These are phyloP conservation scores for Mamestra brassicae DNA, from an alignment of 2,888 invertebrate genomes.

Conservation along the genomic window DNA sequence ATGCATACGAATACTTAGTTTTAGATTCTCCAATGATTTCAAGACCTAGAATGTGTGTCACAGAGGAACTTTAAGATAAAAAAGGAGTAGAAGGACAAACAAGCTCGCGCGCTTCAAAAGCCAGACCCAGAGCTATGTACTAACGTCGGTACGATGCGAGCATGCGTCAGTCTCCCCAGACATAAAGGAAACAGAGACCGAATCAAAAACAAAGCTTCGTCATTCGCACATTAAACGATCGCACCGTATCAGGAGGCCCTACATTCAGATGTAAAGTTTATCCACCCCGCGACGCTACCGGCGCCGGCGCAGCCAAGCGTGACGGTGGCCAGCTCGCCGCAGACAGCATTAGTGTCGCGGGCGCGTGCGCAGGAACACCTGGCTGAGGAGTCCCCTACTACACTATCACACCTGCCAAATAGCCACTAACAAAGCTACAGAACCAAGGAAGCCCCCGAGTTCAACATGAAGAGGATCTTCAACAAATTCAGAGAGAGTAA, in stretches of 20 bases:
- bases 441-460: neutral
- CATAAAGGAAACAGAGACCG: constrained; percentile 47
- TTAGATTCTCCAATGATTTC: too few relatives aligned
- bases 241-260: constrained; percentile 65
- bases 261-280: constrained; percentile 77
- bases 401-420: constrained; percentile 18
- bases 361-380: constrained; percentile 81
- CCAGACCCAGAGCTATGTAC: neutral
- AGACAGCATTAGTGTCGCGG: constrained; percentile 77
- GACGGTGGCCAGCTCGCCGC: constrained; percentile 71
- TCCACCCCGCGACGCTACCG: constrained; percentile 82
- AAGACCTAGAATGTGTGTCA: too few relatives aligned
- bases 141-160: neutral
- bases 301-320: constrained; percentile 76
- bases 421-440: constrained; percentile 7
- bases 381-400: constrained; percentile 48
- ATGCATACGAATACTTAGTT: too few relatives aligned
- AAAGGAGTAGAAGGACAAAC: neutral
- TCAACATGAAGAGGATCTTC: constrained; percentile 83
- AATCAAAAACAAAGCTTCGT: constrained; percentile 58
- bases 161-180: neutral
- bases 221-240: constrained; percentile 61
- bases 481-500: constrained; percentile 83
- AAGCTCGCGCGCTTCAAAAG: neutral
- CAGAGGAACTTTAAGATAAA: too few relatives aligned